Evolutionary conservation across 2,888 invertebrate species (phyloP).

Genomic region (Sarcophaga caerulescens): DNA sequence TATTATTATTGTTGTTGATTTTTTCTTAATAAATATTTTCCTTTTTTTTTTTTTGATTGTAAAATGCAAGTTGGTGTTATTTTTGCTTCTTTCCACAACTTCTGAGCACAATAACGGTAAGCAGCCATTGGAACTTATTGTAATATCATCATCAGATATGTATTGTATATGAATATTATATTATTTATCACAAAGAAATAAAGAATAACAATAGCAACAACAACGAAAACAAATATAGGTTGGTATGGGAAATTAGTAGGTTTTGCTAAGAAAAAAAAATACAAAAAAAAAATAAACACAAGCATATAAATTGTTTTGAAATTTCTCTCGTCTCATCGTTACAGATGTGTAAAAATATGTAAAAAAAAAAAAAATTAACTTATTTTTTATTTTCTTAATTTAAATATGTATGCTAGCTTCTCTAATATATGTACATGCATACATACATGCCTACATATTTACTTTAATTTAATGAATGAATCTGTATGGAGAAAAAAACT

Average conservation of each 20-base stretch:
- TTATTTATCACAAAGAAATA: slow-evolving; percentile 35
- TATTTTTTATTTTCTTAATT: neutral
- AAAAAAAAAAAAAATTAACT: neutral
- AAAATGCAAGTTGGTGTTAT: slow-evolving; percentile 41
- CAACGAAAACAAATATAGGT: neutral
- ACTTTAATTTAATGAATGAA: neutral
- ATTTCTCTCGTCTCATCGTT: slow-evolving; percentile 19
- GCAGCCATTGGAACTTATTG: slow-evolving; percentile 64
- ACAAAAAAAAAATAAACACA: neutral
- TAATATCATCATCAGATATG: slow-evolving; percentile 56
- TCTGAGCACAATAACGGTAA: slow-evolving; percentile 8
- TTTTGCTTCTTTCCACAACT: neutral
- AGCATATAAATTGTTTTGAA: slow-evolving; percentile 31
- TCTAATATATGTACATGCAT: neutral
- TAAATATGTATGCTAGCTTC: neutral
- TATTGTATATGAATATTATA: slow-evolving; percentile 27
- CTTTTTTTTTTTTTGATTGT: slow-evolving; percentile 5
- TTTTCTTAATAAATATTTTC: slow-evolving; percentile 26
- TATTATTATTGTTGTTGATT: slow-evolving; percentile 7
- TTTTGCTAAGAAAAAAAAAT: neutral
- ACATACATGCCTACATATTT: too few relatives aligned
- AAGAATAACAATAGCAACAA: neutral
- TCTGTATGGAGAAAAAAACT: too few relatives aligned
- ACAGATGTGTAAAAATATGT: neutral
- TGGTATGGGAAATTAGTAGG: slow-evolving; percentile 27